Conservation (phyloP, 2,888 invertebrate species). For the Tetropium fuscum region DNA sequence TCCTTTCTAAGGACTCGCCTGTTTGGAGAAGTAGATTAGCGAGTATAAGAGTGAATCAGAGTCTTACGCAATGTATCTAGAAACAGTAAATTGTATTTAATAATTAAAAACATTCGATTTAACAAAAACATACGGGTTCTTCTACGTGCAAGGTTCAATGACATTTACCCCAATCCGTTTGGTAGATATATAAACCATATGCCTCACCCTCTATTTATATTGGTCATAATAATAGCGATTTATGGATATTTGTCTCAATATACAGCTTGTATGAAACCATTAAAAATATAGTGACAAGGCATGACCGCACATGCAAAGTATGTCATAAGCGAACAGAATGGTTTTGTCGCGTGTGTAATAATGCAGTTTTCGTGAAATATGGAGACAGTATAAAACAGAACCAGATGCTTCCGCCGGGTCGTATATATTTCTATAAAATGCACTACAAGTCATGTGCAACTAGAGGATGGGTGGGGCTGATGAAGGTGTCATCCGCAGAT, state of each 20-base stretch:
- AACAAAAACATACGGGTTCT: no score
- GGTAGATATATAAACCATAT: background rate
- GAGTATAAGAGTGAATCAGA: no score
- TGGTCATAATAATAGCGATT: background rate
- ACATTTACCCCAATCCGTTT: background rate
- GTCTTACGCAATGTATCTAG: no score
- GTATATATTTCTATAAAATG: slow-evolving; percentile 1
- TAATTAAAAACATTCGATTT: no score
- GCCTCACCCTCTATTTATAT: slow-evolving; percentile 2
- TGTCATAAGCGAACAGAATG: background rate
- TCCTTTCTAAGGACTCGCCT: no score
- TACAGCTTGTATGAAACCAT: background rate
- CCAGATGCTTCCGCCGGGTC: background rate
- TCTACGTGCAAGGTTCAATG: background rate
- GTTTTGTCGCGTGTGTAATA: slow-evolving; percentile 13
- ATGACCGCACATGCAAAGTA: background rate
- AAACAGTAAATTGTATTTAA: no score
- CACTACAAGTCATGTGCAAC: slow-evolving; percentile 9
- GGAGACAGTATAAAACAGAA: background rate
- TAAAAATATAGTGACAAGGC: background rate
- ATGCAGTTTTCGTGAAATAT: slow-evolving; percentile 5
- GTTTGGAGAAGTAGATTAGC: no score
- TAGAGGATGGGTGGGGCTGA: background rate
- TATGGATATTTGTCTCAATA: background rate
- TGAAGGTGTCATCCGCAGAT: background rate